Evolutionary conservation across 1,140 invertebrate genomes (phyloP), one percentile per base, ranked within the genome.

Genomic region (Dendrolimus kikuchii): DNA sequence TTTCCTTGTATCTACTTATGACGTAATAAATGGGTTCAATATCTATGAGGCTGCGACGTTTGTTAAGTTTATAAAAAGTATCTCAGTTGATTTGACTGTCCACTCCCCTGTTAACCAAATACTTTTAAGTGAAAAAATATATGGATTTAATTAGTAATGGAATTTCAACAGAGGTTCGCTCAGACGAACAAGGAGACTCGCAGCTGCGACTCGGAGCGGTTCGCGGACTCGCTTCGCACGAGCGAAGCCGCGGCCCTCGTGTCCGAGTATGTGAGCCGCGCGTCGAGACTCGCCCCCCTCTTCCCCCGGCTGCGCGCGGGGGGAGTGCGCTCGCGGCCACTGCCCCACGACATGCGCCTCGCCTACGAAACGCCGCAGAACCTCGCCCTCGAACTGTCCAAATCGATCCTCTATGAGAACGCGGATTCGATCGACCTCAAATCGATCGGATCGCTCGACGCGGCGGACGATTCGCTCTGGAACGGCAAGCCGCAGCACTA

Each of bases 401-500:
- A 77, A 47, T 77, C 77, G 7, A 69, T 77, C 43, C 68, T 77
- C 10, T 77, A 74, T 66, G 73, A 76, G 50, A 57, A 68, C 55
- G 57, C 71, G 7, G 70, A 68, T 51, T 76, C 76, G 10, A 68
- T 79, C 46, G 74, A 80, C 54, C 50, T 71, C 5, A 64, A 66
- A 1, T 55, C 70, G n/a, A 23, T 23, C 23, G 68, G 67, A 45
- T 66, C 70, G 10, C 53, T 75, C 23, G 23, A 23, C 23, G 23
- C 23, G 23, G 23, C 23, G 23, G 10, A 63, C 62, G 53, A 68
- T 68, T 0, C 62, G 8, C 10, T 86, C 50, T 88, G 83, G 83
- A 76, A 75, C 62, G 77, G 74, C 46, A 73, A 74, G 53, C 82
- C 81, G 36, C 84, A 80, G 43, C 73, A 77, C 46, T 85, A 82